Conservation (phyloP, 2,113 vertebrate genomes). For the Hydrolagus affinis region DNA sequence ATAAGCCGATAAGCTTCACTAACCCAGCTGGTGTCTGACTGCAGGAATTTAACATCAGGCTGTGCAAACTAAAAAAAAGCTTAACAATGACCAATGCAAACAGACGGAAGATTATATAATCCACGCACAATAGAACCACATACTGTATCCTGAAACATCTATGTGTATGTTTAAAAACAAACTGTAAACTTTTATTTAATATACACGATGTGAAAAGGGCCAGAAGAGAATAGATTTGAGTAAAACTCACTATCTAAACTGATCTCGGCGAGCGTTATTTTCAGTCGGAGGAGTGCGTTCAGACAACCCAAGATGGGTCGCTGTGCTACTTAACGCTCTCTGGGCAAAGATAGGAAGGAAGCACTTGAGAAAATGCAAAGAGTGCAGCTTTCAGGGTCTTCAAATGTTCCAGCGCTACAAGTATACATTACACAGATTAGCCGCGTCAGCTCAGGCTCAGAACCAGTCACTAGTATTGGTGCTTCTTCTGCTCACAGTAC, state of each 20-base stretch:
- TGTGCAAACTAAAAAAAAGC: conserved; percentile 2
- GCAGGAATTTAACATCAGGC: conserved; percentile 13
- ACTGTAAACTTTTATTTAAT: too few relatives aligned
- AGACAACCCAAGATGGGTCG: background rate
- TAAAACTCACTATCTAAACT: background rate
- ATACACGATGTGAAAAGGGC: background rate
- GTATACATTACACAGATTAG: too few relatives aligned
- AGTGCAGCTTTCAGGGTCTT: too few relatives aligned
- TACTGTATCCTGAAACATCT: too few relatives aligned
- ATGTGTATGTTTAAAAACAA: too few relatives aligned
- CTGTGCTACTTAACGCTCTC: background rate
- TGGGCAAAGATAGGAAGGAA: too few relatives aligned
- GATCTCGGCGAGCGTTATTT: background rate
- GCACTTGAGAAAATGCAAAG: too few relatives aligned
- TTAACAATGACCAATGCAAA: background rate
- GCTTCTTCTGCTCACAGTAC: too few relatives aligned
- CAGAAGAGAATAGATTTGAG: background rate
- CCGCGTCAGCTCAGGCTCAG: too few relatives aligned
- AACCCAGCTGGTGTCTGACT: conserved; percentile 22
- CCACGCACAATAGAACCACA: background rate
- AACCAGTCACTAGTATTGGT: too few relatives aligned
- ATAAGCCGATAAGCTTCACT: conserved; percentile 32
- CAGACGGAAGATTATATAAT: conserved; percentile 6
- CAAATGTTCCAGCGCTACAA: too few relatives aligned
- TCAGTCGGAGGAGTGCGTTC: background rate